Percentiles rank a stretch among this genome's conserved stretches.
phyloP scores from a whole-genome alignment of 2,113 vertebrate genomes.

The Trogon melanurus region DNA sequence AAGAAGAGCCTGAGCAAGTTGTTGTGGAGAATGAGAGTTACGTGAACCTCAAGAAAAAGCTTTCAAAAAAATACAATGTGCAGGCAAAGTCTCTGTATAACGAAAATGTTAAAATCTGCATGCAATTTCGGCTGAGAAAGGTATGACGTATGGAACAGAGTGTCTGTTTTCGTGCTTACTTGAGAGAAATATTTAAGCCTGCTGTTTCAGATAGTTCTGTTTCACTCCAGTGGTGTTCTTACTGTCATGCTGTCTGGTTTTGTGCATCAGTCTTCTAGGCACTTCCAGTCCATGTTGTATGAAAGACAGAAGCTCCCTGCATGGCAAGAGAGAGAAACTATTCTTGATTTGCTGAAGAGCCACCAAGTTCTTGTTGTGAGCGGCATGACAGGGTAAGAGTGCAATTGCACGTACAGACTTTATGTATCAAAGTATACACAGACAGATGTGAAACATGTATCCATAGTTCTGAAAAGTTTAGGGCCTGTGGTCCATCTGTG shows the following conservation, averaged over 20 bases:
- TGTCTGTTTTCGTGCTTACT: not conserved
- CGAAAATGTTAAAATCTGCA: conserved; percentile 88
- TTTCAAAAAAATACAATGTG: conserved; percentile 78
- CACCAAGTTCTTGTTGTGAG: conserved; percentile 94
- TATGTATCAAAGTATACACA: not conserved
- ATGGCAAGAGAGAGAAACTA: conserved; percentile 87
- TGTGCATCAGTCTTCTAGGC: conserved; percentile 83
- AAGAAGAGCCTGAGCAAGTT: conserved; percentile 73
- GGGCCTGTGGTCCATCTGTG: not conserved
- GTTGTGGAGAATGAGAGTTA: conserved; percentile 89
- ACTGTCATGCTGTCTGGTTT: not conserved
- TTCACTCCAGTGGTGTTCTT: not conserved
- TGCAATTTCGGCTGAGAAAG: conserved; percentile 85
- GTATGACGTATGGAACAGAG: conserved; percentile 61
- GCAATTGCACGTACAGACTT: not conserved
- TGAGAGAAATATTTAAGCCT: not conserved
- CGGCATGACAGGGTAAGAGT: conserved; percentile 95
- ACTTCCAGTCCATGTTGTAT: conserved; percentile 86
- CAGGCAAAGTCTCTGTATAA: conserved; percentile 76
- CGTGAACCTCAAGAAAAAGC: conserved; percentile 87
- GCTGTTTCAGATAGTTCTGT: not conserved
- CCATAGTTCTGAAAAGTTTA: not conserved
- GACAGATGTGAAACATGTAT: not conserved
- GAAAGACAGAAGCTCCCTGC: conserved; percentile 92
- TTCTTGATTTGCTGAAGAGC: conserved; percentile 80